Conservation (phyloP, 2,113 vertebrate species). For the Pao palembangensis region DNA sequence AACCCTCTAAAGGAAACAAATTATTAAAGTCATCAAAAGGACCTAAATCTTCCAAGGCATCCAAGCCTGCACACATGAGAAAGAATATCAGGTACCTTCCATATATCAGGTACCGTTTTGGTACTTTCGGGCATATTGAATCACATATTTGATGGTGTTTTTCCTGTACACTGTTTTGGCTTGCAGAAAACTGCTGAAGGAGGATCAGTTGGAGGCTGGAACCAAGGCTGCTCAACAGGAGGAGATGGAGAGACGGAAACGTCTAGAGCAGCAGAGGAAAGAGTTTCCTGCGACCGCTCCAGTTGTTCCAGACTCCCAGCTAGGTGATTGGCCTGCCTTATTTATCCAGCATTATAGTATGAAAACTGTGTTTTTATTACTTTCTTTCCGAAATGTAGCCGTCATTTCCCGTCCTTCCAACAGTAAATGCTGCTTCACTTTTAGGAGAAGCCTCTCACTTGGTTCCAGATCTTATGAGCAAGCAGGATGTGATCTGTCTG, state of each 20-base stretch:
- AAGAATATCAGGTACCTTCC: conserved; percentile 89
- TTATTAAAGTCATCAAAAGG: conserved; percentile 64
- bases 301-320: conserved; percentile 49
- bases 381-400: background rate
- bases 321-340: conserved; percentile 46
- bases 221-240: conserved; percentile 98
- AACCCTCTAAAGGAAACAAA: conserved; percentile 63
- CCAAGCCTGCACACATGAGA: conserved; percentile 91
- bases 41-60: conserved; percentile 79
- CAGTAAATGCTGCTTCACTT: conserved; percentile 81
- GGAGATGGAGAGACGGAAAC: conserved; percentile 91
- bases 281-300: conserved; percentile 83
- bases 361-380: background rate
- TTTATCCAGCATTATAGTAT: background rate
- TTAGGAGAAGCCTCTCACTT: conserved; percentile 83
- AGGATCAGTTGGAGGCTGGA: conserved; percentile 94
- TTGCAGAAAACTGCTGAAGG: conserved; percentile 90
- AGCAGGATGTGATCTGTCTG: conserved; percentile 94
- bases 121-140: background rate
- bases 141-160: conserved; percentile 9
- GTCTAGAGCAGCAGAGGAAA: conserved; percentile 94
- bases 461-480: conserved; percentile 75
- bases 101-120: background rate
- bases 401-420: conserved; percentile 12
- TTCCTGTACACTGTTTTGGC: background rate